Conservation (phyloP, 2,888 invertebrate genomes). For the Uropetala carovei region DNA sequence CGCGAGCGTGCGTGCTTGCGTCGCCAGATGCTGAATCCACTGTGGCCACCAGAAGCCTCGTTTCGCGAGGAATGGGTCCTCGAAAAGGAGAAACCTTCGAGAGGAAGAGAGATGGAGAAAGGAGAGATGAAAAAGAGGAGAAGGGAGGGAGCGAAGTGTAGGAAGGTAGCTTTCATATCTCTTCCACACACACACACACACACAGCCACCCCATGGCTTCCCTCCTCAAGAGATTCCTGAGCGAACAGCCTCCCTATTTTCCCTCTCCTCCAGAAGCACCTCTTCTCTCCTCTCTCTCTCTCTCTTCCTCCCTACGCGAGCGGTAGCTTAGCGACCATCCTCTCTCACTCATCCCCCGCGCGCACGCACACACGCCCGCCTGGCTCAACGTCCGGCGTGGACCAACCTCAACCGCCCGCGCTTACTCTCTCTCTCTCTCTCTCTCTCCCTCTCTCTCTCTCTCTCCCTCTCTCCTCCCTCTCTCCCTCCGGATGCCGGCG, state of each 20-base stretch:
- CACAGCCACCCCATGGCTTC: neutral
- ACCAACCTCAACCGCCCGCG: too few species aligned
- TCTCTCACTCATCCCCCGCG: neutral
- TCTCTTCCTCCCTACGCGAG: neutral
- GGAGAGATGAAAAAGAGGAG: neutral
- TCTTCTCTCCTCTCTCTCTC: neutral
- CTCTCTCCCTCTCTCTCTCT: too few species aligned
- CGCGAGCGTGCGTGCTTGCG: too few species aligned
- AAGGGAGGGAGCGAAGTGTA: neutral
- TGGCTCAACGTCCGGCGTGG: too few species aligned
- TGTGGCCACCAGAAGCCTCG: neutral
- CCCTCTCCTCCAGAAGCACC: neutral
- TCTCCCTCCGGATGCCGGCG: neutral
- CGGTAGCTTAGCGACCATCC: neutral
- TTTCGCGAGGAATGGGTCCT: neutral
- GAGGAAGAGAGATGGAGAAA: neutral
- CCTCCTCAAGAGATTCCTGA: constrained; percentile 4
- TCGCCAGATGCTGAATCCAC: neutral
- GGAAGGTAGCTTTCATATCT: constrained; percentile 4
- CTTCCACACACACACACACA: neutral
- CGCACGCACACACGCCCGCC: too few species aligned
- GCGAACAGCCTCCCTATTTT: neutral
- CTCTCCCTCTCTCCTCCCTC: neutral
- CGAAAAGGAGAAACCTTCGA: neutral
- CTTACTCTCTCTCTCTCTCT: neutral